Conservation (phyloP, 2,888 invertebrate species). For the Agriopis marginaria region DNA sequence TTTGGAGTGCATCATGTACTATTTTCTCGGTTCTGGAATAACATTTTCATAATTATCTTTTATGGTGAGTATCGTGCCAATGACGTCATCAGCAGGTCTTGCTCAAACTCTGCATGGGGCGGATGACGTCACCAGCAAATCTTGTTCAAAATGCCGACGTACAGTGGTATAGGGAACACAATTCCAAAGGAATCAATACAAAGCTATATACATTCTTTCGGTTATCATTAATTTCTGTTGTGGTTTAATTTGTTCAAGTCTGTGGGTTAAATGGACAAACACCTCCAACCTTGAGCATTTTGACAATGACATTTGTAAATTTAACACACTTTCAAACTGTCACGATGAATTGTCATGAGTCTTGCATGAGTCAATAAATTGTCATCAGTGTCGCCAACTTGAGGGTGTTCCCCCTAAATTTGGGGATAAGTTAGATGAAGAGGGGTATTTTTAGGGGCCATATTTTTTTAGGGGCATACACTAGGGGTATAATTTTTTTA, state of each 20-base stretch:
- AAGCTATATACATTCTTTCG: background rate
- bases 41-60: slow-evolving; percentile 1
- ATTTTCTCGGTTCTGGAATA: background rate
- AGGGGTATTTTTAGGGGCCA: no score
- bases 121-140: slow-evolving; percentile 12
- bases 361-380: no score
- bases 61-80: background rate
- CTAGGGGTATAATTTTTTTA: no score
- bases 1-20: background rate
- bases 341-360: background rate
- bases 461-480: no score
- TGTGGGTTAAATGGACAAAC: background rate
- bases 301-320: background rate
- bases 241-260: no score
- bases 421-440: no score
- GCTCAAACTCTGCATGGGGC: slow-evolving; percentile 7
- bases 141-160: slow-evolving; percentile 10
- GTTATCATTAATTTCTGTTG: background rate
- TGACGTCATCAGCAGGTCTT: slow-evolving; percentile 2
- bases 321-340: background rate
- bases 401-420: no score
- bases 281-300: background rate
- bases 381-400: no score
- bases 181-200: background rate
- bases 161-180: no score